Percentiles rank a stretch among this genome's conserved stretches.
Evolutionary conservation across 2,888 invertebrate species (phyloP).

Genomic region (Sphaeridia pumilis): DNA sequence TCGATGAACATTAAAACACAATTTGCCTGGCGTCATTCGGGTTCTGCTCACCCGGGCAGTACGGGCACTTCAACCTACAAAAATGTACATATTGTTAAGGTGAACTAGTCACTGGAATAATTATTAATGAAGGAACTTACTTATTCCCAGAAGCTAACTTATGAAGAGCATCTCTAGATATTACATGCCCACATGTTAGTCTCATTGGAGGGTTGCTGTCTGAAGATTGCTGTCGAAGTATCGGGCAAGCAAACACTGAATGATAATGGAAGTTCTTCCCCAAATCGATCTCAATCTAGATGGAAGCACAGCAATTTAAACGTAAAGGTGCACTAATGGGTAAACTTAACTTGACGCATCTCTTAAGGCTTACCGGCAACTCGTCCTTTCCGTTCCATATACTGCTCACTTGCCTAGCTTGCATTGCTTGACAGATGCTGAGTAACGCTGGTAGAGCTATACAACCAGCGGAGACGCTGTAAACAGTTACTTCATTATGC

Average conservation of each 20-base stretch:
- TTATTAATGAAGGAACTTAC: constrained; percentile 47
- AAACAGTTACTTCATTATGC: no score
- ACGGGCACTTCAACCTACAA: constrained; percentile 97
- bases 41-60: constrained; percentile 94
- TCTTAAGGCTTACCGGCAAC: constrained; percentile 74
- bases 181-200: constrained; percentile 94
- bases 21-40: constrained; percentile 84
- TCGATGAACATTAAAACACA: constrained; percentile 79
- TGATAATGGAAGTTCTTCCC: constrained; percentile 85
- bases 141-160: constrained; percentile 88
- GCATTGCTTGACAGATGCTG: constrained; percentile 86
- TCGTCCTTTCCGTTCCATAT: constrained; percentile 95
- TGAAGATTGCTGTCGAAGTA: constrained; percentile 88
- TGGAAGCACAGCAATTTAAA: no score
- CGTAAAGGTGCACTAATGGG: no score
- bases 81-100: constrained; percentile 34
- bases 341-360: no score
- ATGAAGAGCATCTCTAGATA: constrained; percentile 89
- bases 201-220: constrained; percentile 96
- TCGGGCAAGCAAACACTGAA: constrained; percentile 98
- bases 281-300: constrained; percentile 86
- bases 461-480: constrained; percentile 78
- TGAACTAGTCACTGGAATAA: neutral
- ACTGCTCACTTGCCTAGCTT: constrained; percentile 73
- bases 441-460: constrained; percentile 86